These are phyloP conservation scores for Ophion ellenae DNA, from an alignment of 2,888 invertebrate genomes.

Conservation along the genomic window DNA sequence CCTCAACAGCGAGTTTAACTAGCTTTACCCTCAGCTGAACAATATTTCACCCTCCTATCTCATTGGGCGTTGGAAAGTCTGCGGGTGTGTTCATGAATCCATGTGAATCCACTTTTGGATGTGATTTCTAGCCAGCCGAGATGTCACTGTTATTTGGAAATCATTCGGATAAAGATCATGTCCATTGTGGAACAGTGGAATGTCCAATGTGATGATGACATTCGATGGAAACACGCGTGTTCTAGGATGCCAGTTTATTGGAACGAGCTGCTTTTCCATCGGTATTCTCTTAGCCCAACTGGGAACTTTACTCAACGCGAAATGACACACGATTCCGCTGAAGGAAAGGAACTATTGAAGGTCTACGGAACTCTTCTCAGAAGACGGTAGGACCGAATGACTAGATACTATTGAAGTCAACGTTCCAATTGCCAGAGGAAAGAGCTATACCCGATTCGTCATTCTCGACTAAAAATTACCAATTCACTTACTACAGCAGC, in stretches of 20 bases:
- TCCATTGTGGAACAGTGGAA: not conserved
- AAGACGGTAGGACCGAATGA: no score
- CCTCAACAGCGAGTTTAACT: conserved; percentile 29
- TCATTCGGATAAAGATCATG: conserved; percentile 19
- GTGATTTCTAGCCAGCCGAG: not conserved
- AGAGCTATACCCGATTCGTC: no score
- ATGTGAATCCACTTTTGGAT: not conserved
- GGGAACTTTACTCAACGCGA: no score
- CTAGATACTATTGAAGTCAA: no score
- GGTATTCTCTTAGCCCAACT: no score
- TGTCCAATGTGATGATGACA: not conserved
- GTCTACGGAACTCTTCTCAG: no score
- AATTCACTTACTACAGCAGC: no score
- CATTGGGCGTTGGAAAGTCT: conserved; percentile 8
- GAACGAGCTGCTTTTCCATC: no score
- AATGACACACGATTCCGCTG: no score
- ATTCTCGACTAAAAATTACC: no score
- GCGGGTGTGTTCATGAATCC: not conserved
- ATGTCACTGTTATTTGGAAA: not conserved
- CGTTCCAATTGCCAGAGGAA: no score
- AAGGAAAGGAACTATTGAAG: no score
- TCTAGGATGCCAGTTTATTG: not conserved
- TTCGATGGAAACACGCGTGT: not conserved
- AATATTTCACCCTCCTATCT: conserved; percentile 8
- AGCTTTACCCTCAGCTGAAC: not conserved